Evolutionary conservation across 2,888 invertebrate genomes (phyloP).

Genomic region (Lasioglossum morio): DNA sequence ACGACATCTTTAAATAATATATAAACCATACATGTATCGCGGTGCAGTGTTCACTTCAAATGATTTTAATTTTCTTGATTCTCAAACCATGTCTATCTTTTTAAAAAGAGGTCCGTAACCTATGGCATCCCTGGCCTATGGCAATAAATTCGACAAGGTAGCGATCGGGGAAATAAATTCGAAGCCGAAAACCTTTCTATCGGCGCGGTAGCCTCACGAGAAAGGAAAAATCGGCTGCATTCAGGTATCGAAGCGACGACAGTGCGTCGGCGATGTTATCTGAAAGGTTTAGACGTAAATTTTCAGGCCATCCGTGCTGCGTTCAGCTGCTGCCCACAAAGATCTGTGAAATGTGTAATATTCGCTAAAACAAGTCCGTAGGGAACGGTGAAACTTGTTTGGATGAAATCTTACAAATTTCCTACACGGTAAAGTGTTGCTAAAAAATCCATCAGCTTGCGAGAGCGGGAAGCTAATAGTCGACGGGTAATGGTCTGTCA

Average conservation of each 20-base stretch:
- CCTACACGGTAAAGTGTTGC: not conserved
- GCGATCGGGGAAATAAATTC: constrained; percentile 38
- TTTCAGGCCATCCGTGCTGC: constrained; percentile 24
- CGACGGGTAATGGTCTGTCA: constrained; percentile 68
- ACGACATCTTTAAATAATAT: too few relatives aligned
- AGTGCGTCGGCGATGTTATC: constrained; percentile 71
- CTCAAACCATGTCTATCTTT: too few relatives aligned
- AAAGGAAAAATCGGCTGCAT: constrained; percentile 33
- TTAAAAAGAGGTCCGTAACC: too few relatives aligned
- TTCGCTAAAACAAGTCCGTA: not conserved
- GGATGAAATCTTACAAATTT: not conserved
- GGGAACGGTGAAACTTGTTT: not conserved
- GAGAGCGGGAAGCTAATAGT: constrained; percentile 44
- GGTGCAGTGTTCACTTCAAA: too few relatives aligned
- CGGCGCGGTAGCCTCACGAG: constrained; percentile 30
- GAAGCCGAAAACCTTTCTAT: constrained; percentile 29
- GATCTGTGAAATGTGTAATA: too few relatives aligned
- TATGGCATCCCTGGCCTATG: too few relatives aligned
- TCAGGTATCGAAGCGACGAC: constrained; percentile 57
- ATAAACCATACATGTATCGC: too few relatives aligned
- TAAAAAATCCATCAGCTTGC: constrained; percentile 48
- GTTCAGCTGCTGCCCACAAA: too few relatives aligned
- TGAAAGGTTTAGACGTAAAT: constrained; percentile 68
- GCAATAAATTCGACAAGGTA: too few relatives aligned
- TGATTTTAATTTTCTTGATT: too few relatives aligned